Conservation (phyloP, 2,888 invertebrate species). For the Camptogramma bilineatum region DNA sequence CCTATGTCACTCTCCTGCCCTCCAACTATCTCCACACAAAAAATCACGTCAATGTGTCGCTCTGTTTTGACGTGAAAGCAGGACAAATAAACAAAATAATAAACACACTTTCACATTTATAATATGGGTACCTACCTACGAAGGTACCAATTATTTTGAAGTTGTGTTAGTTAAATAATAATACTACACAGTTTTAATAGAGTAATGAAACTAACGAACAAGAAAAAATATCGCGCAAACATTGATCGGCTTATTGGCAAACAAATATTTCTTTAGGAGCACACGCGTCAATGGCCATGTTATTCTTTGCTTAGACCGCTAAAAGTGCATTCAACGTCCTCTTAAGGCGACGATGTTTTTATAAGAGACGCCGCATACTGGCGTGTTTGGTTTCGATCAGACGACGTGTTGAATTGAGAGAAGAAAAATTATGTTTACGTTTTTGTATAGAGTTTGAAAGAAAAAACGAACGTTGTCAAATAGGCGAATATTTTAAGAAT, state of each 20-base stretch:
- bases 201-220: conserved; percentile 25
- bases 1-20: too few relatives aligned
- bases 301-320: conserved; percentile 59
- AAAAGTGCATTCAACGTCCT: conserved; percentile 53
- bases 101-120: too few relatives aligned
- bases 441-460: conserved; percentile 2
- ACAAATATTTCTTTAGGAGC: conserved; percentile 49
- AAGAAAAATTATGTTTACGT: conserved; percentile 16
- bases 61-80: too few relatives aligned
- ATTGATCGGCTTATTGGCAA: conserved; percentile 40
- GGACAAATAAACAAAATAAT: too few relatives aligned
- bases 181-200: neutral
- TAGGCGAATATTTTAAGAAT: neutral
- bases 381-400: conserved; percentile 69
- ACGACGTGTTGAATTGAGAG: conserved; percentile 37
- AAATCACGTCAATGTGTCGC: too few relatives aligned
- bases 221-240: conserved; percentile 33
- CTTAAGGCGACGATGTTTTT: conserved; percentile 61
- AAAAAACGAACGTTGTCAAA: neutral
- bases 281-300: conserved; percentile 54
- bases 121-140: too few relatives aligned
- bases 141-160: too few relatives aligned
- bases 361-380: conserved; percentile 57
- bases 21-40: too few relatives aligned
- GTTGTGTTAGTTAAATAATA: neutral